A percentile compares a stretch with the other conserved stretches of the same genome.
phyloP scores from a whole-genome alignment of 2,113 vertebrate species.

The Platycercus adscitus region DNA sequence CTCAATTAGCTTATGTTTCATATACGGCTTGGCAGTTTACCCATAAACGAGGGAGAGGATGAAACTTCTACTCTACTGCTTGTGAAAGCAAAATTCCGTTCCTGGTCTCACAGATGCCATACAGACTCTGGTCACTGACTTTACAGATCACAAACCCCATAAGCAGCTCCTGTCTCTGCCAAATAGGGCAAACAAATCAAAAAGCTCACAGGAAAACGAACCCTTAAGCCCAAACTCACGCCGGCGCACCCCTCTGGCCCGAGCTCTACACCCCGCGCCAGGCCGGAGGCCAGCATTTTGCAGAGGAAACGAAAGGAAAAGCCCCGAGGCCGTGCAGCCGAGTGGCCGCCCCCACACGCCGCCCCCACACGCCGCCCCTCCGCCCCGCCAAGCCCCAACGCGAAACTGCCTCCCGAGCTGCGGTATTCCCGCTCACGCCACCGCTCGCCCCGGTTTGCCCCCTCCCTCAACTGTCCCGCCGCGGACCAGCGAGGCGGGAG shows the following conservation, averaged over 20 bases:
- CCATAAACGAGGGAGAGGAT: accelerated
- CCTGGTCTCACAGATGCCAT: too few species aligned
- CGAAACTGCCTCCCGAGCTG: not conserved
- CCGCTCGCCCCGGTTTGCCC: not conserved
- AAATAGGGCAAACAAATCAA: accelerated
- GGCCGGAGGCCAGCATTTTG: not conserved
- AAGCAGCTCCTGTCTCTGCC: not conserved
- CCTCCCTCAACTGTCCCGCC: not conserved
- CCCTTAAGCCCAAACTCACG: accelerated
- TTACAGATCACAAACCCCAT: accelerated
- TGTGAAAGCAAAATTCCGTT: not conserved
- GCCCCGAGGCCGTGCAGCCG: not conserved
- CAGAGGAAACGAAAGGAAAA: not conserved
- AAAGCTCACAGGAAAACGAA: not conserved
- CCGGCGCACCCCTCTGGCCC: accelerated
- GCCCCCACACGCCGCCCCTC: accelerated
- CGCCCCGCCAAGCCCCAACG: not conserved
- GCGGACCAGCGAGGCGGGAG: not conserved
- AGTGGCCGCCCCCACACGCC: accelerated
- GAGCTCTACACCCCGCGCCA: not conserved
- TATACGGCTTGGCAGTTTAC: not conserved
- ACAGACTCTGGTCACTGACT: not conserved
- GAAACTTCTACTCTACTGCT: not conserved
- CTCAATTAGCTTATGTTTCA: not conserved
- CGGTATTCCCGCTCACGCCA: not conserved